Evolutionary conservation across 2,797 vertebrate genomes (phyloP).

Genomic region (Hapalemur alaotrensis): DNA sequence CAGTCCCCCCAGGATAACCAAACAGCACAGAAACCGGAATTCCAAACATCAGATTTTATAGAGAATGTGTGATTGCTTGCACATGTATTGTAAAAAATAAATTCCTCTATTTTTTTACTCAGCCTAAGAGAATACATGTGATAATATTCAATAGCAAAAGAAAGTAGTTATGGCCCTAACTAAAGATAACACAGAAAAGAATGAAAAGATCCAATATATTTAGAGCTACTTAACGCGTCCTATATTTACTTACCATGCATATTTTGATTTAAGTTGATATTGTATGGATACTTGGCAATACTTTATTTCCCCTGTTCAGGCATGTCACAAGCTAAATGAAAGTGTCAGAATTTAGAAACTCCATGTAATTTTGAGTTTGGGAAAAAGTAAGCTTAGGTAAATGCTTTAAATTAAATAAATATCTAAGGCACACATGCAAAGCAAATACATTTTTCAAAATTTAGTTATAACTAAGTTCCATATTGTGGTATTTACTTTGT

Average conservation of each 20-base stretch:
- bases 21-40: neutral
- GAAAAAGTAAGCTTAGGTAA: neutral
- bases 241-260: neutral
- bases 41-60: slow-evolving; percentile 17
- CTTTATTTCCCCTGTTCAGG: neutral
- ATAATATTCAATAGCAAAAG: slow-evolving; percentile 15
- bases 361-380: neutral
- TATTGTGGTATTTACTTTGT: neutral
- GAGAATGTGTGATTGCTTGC: neutral
- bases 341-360: slow-evolving; percentile 17
- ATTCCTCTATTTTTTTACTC: neutral
- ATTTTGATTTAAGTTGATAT: neutral
- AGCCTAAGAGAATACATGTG: neutral
- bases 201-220: neutral
- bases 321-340: slow-evolving; percentile 34
- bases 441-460: neutral
- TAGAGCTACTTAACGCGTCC: neutral
- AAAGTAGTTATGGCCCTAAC: neutral
- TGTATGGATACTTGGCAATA: neutral
- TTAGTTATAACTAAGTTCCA: neutral
- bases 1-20: neutral
- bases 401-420: slow-evolving; percentile 43
- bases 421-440: neutral
- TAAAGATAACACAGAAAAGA: neutral
- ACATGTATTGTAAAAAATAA: neutral